Percentiles rank a stretch among this genome's conserved stretches.
Conservation (phyloP, 2,888 invertebrate genomes). For the Seira sanloemensis region DNA sequence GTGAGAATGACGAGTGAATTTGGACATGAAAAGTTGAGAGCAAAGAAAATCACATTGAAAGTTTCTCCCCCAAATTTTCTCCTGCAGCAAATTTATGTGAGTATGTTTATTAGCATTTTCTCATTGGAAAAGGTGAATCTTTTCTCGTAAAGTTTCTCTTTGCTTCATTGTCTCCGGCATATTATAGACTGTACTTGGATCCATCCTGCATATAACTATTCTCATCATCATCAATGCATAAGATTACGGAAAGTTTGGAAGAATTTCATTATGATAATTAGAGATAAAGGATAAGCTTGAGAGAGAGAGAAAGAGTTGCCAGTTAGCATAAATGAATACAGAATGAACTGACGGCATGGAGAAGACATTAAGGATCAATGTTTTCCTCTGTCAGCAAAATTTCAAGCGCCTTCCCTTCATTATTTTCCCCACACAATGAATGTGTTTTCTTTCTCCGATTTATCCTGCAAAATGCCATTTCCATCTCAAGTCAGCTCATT, state of each 20-base stretch:
- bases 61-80: no score
- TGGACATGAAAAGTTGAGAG: no score
- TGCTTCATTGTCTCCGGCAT: no score
- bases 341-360: constrained; percentile 59
- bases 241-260: constrained; percentile 32
- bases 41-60: no score
- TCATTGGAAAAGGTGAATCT: no score
- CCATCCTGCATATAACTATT: not conserved
- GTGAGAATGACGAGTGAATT: no score
- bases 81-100: no score
- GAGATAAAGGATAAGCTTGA: constrained; percentile 71
- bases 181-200: no score
- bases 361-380: not conserved
- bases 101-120: no score
- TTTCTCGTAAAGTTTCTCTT: no score
- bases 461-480: not conserved
- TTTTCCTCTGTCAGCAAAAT: constrained; percentile 3
- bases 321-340: constrained; percentile 74
- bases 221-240: not conserved
- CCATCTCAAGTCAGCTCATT: constrained; percentile 4
- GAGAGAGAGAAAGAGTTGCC: no score
- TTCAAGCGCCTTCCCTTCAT: constrained; percentile 38
- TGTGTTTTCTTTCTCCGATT: constrained; percentile 8
- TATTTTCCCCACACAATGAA: constrained; percentile 48
- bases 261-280: constrained; percentile 74